Percentiles rank a stretch among this genome's conserved stretches.
phyloP scores from a whole-genome alignment of 2,113 vertebrate species.

The Elanoides forficatus region DNA sequence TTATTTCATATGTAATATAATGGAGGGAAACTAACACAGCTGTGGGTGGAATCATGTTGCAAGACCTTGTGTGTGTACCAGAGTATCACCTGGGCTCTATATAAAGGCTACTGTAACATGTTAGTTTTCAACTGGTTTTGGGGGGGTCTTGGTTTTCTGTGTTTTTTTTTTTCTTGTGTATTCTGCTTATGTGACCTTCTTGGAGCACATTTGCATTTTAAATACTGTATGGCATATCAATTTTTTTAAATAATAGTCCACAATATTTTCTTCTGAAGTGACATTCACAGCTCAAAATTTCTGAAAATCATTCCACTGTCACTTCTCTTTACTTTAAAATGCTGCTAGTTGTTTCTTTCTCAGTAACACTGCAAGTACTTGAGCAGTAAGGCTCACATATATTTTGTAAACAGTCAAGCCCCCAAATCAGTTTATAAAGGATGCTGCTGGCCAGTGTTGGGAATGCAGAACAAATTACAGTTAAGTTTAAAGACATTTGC shows the following conservation, averaged over 20 bases:
- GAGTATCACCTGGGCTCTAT: not conserved
- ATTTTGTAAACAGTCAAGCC: not conserved
- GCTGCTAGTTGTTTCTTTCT: not conserved
- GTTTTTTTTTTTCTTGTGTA: accelerated
- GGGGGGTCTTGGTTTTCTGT: not conserved
- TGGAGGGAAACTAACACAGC: not conserved
- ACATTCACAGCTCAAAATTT: not conserved
- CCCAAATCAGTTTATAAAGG: not conserved
- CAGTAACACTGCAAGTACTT: not conserved
- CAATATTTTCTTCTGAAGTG: not conserved
- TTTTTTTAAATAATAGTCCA: not conserved
- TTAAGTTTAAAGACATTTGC: not conserved
- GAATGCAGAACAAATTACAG: not conserved
- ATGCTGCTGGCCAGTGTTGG: not conserved
- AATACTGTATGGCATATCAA: not conserved
- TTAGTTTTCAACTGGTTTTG: not conserved
- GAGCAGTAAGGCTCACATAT: not conserved
- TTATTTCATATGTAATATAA: not conserved
- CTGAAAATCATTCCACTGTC: not conserved
- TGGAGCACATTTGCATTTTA: not conserved
- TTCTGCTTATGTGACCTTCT: not conserved
- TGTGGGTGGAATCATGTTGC: not conserved
- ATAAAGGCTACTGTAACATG: not conserved
- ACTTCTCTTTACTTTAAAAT: not conserved
- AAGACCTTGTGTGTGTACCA: not conserved